phyloP scores from a whole-genome alignment of 2,113 vertebrate genomes.

The Pongo pygmaeus region DNA sequence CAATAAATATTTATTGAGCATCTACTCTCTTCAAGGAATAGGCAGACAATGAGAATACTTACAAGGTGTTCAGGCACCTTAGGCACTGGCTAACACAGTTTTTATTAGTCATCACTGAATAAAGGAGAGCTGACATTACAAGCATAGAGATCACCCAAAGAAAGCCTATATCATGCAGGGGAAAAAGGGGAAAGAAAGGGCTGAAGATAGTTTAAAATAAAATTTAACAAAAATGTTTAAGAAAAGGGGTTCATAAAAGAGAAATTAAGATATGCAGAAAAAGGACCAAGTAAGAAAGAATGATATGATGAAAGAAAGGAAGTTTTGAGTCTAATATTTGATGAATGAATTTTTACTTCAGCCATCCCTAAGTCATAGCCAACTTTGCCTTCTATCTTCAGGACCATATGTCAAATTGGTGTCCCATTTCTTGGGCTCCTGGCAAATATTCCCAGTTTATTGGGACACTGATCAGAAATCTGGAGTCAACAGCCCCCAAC shows the following conservation, averaged over 20 bases:
- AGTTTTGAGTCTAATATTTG: neutral
- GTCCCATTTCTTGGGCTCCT: neutral
- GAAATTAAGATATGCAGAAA: neutral
- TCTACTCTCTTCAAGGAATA: neutral
- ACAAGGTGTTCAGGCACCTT: neutral
- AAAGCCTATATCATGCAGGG: neutral
- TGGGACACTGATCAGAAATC: neutral
- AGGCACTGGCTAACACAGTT: neutral
- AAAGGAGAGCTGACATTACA: neutral
- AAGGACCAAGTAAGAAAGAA: neutral
- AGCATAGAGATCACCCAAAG: neutral
- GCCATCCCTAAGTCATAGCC: neutral
- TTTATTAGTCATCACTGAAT: neutral
- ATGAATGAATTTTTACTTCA: neutral
- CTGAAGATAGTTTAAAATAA: neutral
- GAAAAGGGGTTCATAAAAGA: neutral
- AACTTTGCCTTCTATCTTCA: neutral
- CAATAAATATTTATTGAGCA: neutral
- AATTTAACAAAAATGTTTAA: neutral
- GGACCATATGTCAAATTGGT: neutral
- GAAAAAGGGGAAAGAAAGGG: fast-evolving
- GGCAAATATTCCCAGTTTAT: neutral
- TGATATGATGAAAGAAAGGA: neutral
- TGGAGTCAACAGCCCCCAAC: neutral
- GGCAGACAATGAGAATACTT: neutral